These are phyloP conservation scores for Parascotia fuliginaria DNA, from an alignment of 2,888 invertebrate species.

Conservation along the genomic window DNA sequence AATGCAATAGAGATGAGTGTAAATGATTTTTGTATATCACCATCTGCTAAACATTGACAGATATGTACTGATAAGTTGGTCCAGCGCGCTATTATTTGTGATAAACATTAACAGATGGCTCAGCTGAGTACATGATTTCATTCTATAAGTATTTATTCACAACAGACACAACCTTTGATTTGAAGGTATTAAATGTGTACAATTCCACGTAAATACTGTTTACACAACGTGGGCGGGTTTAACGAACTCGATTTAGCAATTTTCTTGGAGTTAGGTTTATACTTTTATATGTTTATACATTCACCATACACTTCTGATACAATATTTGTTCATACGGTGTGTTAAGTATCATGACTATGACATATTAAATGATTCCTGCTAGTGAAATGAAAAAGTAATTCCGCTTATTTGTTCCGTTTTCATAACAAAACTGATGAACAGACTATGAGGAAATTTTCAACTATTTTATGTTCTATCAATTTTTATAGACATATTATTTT, in stretches of 20 bases:
- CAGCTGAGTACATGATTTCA: conserved; percentile 52
- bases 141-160: conserved; percentile 60
- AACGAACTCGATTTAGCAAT: conserved; percentile 38
- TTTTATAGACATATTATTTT: too few species aligned
- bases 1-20: conserved; percentile 47
- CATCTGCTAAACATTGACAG: conserved; percentile 67
- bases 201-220: conserved; percentile 42
- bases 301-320: neutral
- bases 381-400: too few species aligned
- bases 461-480: too few species aligned
- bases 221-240: conserved; percentile 45
- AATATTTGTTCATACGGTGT: neutral
- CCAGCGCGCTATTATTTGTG: conserved; percentile 66
- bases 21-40: conserved; percentile 55
- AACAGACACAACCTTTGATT: conserved; percentile 48
- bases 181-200: conserved; percentile 41
- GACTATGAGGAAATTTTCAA: too few species aligned
- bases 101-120: conserved; percentile 79
- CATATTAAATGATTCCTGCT: too few species aligned
- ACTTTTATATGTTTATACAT: neutral
- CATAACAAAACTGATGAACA: too few species aligned
- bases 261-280: conserved; percentile 11
- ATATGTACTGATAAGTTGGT: conserved; percentile 73
- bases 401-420: too few species aligned
- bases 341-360: too few species aligned